Conservation (phyloP, 2,113 vertebrate species). For the Anser cygnoides region DNA sequence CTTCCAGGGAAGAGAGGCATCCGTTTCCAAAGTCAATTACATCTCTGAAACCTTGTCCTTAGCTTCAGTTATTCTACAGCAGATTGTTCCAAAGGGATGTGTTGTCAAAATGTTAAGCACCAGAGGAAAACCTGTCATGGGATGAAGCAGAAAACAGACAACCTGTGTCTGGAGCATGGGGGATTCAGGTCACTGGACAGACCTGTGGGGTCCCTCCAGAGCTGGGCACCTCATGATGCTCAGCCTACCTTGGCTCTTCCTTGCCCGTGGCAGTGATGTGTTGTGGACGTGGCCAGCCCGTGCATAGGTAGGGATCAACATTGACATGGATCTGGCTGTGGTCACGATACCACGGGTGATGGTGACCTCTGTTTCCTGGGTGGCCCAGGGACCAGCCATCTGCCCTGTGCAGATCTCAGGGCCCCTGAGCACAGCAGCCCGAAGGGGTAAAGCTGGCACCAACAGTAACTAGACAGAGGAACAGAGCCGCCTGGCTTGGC, state of each 20-base stretch:
- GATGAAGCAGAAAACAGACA: background rate
- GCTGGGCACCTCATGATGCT: background rate
- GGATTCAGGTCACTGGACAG: background rate
- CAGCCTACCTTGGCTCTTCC: background rate
- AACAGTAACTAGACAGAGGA: background rate
- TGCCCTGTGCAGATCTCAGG: background rate
- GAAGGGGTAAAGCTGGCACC: background rate
- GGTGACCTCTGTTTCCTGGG: background rate
- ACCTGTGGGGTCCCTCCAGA: background rate
- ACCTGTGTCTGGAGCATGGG: background rate
- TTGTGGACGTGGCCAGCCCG: fast-evolving
- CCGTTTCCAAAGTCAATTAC: background rate
- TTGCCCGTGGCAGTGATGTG: fast-evolving
- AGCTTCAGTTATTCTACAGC: background rate
- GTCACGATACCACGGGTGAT: fast-evolving
- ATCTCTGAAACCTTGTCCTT: background rate
- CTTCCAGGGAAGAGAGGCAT: fast-evolving
- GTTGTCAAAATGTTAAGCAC: background rate
- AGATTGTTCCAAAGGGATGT: background rate
- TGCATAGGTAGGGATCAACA: fast-evolving
- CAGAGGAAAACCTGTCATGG: background rate
- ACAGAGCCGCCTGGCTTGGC: background rate
- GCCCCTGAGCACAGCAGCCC: background rate
- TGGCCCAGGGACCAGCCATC: background rate
- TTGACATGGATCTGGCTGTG: fast-evolving